A percentile compares a stretch with the other conserved stretches of the same genome.
phyloP scores from a whole-genome alignment of 2,888 invertebrate genomes.

The Phengaris arion region DNA sequence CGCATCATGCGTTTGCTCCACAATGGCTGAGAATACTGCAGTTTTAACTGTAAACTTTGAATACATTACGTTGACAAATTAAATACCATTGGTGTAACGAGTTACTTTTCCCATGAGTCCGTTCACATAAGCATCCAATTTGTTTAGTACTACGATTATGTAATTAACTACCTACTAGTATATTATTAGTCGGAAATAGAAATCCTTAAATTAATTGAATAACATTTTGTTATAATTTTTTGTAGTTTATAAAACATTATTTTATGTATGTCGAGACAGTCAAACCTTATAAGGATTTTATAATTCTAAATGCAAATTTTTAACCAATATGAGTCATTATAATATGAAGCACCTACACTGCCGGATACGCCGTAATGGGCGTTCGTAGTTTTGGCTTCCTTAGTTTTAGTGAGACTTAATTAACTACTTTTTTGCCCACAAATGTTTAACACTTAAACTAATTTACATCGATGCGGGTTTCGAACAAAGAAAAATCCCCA shows the following conservation, averaged over 20 bases:
- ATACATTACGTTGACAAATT: conserved; percentile 15
- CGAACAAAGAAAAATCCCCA: conserved; percentile 10
- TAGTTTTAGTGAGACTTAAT: conserved; percentile 23
- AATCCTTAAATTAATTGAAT: neutral
- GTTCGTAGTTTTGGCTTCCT: conserved; percentile 28
- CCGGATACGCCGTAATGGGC: conserved; percentile 27
- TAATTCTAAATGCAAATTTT: conserved; percentile 7
- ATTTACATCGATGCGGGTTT: conserved; percentile 27
- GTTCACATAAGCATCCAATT: neutral
- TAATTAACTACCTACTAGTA: neutral
- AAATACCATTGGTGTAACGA: neutral
- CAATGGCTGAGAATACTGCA: neutral
- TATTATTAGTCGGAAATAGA: neutral
- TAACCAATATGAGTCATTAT: conserved; percentile 22
- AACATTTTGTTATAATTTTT: neutral
- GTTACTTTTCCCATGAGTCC: neutral
- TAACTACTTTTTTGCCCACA: conserved; percentile 13
- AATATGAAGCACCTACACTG: conserved; percentile 25
- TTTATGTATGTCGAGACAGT: neutral
- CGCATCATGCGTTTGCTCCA: neutral
- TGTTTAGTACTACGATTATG: neutral
- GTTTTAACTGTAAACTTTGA: neutral
- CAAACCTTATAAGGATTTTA: neutral
- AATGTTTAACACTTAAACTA: conserved; percentile 21
- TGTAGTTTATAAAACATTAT: neutral